Base-by-base conservation (phyloP, 2,113 vertebrate species). In the Paraplagusia blochii region DNA sequence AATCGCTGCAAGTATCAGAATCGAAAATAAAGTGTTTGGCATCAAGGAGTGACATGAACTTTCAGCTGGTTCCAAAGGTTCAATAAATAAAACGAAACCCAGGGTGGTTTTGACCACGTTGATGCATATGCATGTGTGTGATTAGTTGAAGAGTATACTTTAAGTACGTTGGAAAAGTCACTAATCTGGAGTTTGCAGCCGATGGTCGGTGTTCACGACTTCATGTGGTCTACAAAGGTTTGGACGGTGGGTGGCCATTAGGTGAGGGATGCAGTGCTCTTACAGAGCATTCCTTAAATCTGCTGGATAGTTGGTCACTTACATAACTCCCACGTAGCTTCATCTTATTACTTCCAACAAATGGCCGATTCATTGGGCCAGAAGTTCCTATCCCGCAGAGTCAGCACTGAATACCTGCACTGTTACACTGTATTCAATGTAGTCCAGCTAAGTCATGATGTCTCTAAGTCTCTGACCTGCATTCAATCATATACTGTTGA, bases 291-390 rank as follows among this genome's bases (percentile, higher is more conserved):
- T 72, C 63, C 63, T 84, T 80, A 83, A 80, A 81, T 73, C 72
- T 74, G 68, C 74, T 79, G 81, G 80, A 75, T 79, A 75, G 62
- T 84, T 82, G 84, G 83, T 81, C 72, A 72, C 83, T 89, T 85
- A 82, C 84, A 88, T 88, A 87, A 89, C 85, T 82, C 84, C 79
- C 79, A 82, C 65, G 75, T 85, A 83, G 84, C 73, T 85, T 87
- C 87, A 85, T 88, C 81, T 85, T 81, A 87, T 87, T 85, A 88
- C 76, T 19, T 69, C 47, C 62, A 75, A 89, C 87, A 89, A 82
- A 74, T 63, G 44, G 69, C 60, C 72, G 5, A 88, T 89, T 89
- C 87, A 89, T 75, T 77, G 76, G 29, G 63, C 39, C 11, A 75
- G 74, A 72, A 78, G 75, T 69, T 86, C 67, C 77, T 76, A 71